Conservation (phyloP, 2,888 invertebrate species). For the Seira musarum region DNA sequence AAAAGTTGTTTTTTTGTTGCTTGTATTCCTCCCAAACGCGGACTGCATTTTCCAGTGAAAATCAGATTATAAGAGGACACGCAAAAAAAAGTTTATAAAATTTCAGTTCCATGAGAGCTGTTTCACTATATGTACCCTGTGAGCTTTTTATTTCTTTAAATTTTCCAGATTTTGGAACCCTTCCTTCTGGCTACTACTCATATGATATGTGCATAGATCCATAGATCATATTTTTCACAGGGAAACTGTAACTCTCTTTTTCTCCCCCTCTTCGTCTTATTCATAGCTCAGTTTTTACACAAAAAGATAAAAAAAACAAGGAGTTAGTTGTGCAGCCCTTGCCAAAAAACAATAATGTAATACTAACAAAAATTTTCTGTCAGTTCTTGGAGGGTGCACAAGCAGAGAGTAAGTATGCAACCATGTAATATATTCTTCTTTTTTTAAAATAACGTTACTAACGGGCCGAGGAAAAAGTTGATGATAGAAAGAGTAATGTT, state of each 20-base stretch:
- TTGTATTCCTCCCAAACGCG: constrained; percentile 18
- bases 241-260: constrained; percentile 28
- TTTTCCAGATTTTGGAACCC: constrained; percentile 51
- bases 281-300: constrained; percentile 27
- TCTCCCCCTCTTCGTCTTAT: constrained; percentile 23
- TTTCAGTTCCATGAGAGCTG: neutral
- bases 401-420: constrained; percentile 33
- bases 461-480: constrained; percentile 4
- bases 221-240: constrained; percentile 51
- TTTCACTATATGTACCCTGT: neutral
- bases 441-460: constrained; percentile 14
- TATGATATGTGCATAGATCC: constrained; percentile 56
- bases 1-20: constrained; percentile 24
- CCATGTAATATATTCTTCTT: constrained; percentile 44
- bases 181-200: constrained; percentile 57
- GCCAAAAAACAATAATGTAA: constrained; percentile 58
- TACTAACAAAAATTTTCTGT: constrained; percentile 55
- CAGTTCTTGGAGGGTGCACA: constrained; percentile 33
- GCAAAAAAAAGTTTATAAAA: constrained; percentile 43
- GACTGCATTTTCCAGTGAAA: constrained; percentile 46
- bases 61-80: constrained; percentile 52
- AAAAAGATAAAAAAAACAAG: constrained; percentile 55
- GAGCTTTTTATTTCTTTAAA: constrained; percentile 25
- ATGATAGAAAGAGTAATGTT: constrained; percentile 34
- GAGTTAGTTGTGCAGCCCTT: constrained; percentile 47